Evolutionary conservation across 2,113 vertebrate genomes (phyloP).

Genomic region (Polyodon spathula): DNA sequence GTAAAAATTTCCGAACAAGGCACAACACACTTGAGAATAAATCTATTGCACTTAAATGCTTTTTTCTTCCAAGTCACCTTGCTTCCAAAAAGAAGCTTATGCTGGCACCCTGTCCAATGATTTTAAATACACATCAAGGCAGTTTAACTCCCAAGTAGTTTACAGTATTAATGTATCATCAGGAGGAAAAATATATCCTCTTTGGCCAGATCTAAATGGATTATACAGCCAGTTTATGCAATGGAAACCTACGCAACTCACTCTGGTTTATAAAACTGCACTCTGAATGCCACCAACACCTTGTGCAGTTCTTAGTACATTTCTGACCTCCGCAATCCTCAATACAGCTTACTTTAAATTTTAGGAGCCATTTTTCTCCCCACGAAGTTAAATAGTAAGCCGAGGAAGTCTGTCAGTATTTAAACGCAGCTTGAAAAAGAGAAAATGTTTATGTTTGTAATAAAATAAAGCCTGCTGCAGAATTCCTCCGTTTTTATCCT

Average conservation of each 20-base stretch:
- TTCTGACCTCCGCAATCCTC: conserved; percentile 77
- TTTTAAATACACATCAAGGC: conserved; percentile 40
- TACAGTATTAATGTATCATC: conserved; percentile 54
- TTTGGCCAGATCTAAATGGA: conserved; percentile 80
- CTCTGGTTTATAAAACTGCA: conserved; percentile 69
- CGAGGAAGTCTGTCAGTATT: conserved; percentile 60
- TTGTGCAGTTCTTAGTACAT: conserved; percentile 74
- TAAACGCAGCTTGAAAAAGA: conserved; percentile 98
- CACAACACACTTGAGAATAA: conserved; percentile 94
- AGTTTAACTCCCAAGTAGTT: conserved; percentile 65
- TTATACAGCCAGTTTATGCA: conserved; percentile 70
- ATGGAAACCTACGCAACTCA: conserved; percentile 82
- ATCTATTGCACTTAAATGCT: conserved; percentile 86
- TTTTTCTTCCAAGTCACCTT: conserved; percentile 62
- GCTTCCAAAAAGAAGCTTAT: conserved; percentile 25
- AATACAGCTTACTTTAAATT: conserved; percentile 66
- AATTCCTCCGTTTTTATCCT: conserved; percentile 87
- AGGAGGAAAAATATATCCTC: conserved; percentile 57
- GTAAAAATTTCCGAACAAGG: conserved; percentile 89
- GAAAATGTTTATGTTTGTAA: conserved; percentile 83
- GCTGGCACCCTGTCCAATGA: conserved; percentile 52
- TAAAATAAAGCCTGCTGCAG: conserved; percentile 99
- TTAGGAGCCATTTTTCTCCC: conserved; percentile 87
- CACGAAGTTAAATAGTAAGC: conserved; percentile 49
- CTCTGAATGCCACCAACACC: conserved; percentile 61